Evolutionary conservation across 2,888 invertebrate genomes (phyloP).

Genomic region (Zygothrica quintamaculata): DNA sequence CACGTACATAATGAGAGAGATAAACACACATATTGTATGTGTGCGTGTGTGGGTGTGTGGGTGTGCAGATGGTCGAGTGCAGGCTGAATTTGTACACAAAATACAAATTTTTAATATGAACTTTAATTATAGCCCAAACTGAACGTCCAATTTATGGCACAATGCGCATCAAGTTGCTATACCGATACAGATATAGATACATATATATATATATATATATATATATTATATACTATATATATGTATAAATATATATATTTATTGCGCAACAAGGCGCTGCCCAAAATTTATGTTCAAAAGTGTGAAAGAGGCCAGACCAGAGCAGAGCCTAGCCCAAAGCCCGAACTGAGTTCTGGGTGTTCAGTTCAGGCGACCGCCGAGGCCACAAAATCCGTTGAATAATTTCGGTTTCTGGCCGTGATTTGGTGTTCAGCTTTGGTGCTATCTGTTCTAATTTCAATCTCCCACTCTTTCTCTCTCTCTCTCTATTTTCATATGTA

Average conservation of each 20-base stretch:
- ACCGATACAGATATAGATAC: not conserved
- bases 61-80: conserved; percentile 6
- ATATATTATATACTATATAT: not conserved
- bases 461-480: not conserved
- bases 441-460: conserved; percentile 56
- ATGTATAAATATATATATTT: conserved; percentile 46
- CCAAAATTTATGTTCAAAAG: conserved; percentile 60
- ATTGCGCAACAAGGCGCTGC: conserved; percentile 72
- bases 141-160: conserved; percentile 66
- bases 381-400: conserved; percentile 74
- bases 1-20: no score
- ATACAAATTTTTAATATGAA: conserved; percentile 40
- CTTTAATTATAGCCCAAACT: conserved; percentile 64
- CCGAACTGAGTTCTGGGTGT: conserved; percentile 18
- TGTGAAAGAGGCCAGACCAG: conserved; percentile 39
- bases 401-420: conserved; percentile 72
- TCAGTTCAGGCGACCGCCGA: conserved; percentile 31
- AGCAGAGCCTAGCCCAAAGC: no score
- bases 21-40: conserved; percentile 9
- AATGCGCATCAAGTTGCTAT: conserved; percentile 52
- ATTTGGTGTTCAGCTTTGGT: conserved; percentile 51
- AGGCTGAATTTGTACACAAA: conserved; percentile 33
- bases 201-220: not conserved
- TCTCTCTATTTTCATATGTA: not conserved
- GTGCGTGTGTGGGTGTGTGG: conserved; percentile 5